Evolutionary conservation across 2,797 vertebrate genomes (phyloP).

Genomic region (Aphelocoma californica): DNA sequence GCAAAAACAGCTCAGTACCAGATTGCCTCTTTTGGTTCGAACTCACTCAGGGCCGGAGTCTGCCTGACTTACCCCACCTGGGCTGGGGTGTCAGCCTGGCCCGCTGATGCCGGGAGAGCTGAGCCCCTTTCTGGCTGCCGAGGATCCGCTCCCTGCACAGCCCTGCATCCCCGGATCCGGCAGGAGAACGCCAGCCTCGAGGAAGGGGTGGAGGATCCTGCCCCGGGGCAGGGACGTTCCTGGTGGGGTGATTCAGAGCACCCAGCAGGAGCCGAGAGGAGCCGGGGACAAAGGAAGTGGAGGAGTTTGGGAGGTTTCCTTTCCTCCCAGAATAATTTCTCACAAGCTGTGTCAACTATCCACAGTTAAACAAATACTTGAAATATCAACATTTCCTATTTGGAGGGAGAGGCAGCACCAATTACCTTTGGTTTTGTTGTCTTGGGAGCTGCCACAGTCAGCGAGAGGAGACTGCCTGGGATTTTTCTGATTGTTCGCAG

Average conservation of each 20-base stretch:
- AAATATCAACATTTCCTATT: conserved; percentile 45
- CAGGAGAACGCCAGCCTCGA: background rate
- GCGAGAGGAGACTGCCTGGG: background rate
- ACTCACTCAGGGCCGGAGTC: background rate
- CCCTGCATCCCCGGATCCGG: accelerated
- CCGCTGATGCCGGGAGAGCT: too few relatives aligned
- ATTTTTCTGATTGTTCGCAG: background rate
- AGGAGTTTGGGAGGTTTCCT: conserved; percentile 9
- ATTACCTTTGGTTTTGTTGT: conserved; percentile 30
- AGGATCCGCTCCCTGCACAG: accelerated
- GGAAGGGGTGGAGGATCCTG: background rate
- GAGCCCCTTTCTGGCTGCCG: accelerated
- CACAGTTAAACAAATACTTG: conserved; percentile 59
- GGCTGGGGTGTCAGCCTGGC: background rate
- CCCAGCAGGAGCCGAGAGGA: background rate
- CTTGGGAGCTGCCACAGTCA: conserved; percentile 20
- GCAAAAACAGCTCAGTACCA: background rate
- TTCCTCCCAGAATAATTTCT: conserved; percentile 40
- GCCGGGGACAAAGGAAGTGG: background rate
- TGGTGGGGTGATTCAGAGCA: background rate
- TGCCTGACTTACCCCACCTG: background rate
- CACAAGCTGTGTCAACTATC: conserved; percentile 75
- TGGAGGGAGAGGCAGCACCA: background rate
- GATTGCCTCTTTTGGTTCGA: background rate
- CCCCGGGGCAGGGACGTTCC: background rate